phyloP scores from a whole-genome alignment of 2,797 vertebrate species.

The Enteromius radiatus region DNA sequence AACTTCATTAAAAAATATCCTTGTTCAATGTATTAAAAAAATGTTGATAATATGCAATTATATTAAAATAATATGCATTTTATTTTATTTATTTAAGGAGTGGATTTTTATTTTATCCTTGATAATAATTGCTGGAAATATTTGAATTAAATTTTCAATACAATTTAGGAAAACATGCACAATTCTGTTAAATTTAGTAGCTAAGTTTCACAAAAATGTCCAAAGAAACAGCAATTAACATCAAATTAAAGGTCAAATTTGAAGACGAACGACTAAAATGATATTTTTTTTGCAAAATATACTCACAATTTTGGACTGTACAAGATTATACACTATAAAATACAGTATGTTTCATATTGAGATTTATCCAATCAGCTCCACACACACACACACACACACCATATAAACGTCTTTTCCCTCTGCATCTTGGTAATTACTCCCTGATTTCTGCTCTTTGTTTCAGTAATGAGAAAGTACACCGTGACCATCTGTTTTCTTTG shows the following conservation, averaged over 20 bases:
- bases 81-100: background rate
- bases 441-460: slow-evolving; percentile 36
- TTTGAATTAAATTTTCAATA: no score
- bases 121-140: background rate
- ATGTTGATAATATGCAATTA: background rate
- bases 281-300: background rate
- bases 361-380: background rate
- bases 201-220: background rate
- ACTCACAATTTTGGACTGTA: background rate
- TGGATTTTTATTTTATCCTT: background rate
- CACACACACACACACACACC: background rate
- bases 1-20: background rate
- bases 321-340: no score
- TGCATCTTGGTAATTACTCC: slow-evolving; percentile 1
- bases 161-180: background rate
- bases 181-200: background rate
- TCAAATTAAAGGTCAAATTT: background rate
- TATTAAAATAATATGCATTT: background rate
- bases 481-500: slow-evolving; percentile 24
- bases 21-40: background rate
- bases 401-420: background rate
- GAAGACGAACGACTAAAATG: background rate
- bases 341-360: background rate
- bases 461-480: slow-evolving; percentile 49
- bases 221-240: background rate